phyloP scores from a whole-genome alignment of 2,113 vertebrate species.

The Crotalus tigris region DNA sequence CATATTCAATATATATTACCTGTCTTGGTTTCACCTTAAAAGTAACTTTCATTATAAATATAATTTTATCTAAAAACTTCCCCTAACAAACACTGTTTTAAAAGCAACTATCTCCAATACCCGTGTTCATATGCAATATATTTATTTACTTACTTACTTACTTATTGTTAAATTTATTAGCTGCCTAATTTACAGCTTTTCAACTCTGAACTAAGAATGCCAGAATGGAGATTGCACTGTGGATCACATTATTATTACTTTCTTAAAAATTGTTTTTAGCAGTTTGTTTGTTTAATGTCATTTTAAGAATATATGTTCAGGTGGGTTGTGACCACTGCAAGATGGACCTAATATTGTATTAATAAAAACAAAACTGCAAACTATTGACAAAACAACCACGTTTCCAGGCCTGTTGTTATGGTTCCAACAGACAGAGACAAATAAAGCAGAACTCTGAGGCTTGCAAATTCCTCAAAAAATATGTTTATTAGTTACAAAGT shows the following conservation, averaged over 20 bases:
- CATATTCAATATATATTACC: neutral
- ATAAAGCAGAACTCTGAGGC: too few relatives aligned
- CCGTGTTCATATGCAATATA: neutral
- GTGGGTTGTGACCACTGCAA: neutral
- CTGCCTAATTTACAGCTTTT: neutral
- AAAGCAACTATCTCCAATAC: neutral
- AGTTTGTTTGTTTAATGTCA: neutral
- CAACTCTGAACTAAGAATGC: neutral
- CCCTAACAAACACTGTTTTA: neutral
- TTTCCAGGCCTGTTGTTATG: neutral
- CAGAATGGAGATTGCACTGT: neutral
- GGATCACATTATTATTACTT: neutral
- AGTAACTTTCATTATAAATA: neutral
- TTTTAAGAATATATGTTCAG: neutral
- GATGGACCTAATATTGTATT: neutral
- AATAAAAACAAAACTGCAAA: neutral
- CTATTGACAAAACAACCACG: neutral
- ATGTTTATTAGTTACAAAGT: too few relatives aligned
- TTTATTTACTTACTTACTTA: neutral
- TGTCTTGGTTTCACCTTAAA: neutral
- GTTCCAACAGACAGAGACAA: too few relatives aligned
- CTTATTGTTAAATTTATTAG: neutral
- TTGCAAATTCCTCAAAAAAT: too few relatives aligned
- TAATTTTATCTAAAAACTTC: neutral
- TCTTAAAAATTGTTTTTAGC: neutral